These are phyloP conservation scores for Andricus quercusramuli DNA, from an alignment of 2,888 invertebrate genomes.

Conservation along the genomic window DNA sequence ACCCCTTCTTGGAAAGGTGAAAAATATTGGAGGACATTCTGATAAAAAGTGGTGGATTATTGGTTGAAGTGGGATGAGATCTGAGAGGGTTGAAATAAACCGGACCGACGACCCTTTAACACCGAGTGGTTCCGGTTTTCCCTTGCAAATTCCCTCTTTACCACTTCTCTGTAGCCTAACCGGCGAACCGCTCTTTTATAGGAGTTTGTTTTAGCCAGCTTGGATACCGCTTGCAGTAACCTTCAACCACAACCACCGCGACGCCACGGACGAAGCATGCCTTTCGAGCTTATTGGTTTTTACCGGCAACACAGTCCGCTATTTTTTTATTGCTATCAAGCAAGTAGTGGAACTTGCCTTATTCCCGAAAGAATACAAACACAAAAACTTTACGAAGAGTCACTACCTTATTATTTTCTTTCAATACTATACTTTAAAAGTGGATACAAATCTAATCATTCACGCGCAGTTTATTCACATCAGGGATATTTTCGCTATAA, in stretches of 20 bases:
- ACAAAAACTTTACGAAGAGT: not conserved
- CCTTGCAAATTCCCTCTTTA: conserved; percentile 76
- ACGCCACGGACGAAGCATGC: conserved; percentile 69
- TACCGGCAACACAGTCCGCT: conserved; percentile 71
- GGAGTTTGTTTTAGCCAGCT: conserved; percentile 71
- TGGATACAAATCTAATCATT: not conserved
- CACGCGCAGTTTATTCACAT: too few species aligned
- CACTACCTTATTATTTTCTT: not conserved
- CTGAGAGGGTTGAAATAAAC: conserved; percentile 40
- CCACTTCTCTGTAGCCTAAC: conserved; percentile 70
- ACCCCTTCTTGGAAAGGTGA: not conserved
- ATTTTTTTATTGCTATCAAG: conserved; percentile 63
- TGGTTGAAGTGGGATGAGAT: not conserved
- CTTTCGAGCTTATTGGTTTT: conserved; percentile 75
- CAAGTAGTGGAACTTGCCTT: not conserved
- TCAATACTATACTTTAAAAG: not conserved
- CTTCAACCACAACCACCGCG: conserved; percentile 69
- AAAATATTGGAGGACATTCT: not conserved
- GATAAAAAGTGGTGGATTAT: conserved; percentile 1
- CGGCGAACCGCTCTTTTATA: conserved; percentile 68
- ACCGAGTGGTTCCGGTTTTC: conserved; percentile 70
- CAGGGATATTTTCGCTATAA: too few species aligned
- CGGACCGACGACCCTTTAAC: conserved; percentile 68
- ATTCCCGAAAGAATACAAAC: not conserved
- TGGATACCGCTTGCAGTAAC: conserved; percentile 58